phyloP scores from a whole-genome alignment of 1,140 invertebrate species.

The Potamilus streckersoni region DNA sequence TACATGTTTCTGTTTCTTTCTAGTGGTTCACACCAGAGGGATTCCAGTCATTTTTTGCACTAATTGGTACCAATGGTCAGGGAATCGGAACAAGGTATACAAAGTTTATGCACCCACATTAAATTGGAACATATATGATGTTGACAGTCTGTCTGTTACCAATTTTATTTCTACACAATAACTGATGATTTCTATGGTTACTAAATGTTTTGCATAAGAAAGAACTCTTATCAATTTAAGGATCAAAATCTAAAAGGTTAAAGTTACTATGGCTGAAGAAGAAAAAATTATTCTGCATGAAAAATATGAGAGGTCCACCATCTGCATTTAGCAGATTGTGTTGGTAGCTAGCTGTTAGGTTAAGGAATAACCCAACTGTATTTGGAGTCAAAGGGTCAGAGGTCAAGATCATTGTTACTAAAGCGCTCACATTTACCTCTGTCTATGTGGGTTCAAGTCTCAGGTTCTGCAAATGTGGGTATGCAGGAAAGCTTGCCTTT shows the following conservation, averaged over 20 bases:
- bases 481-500: too few relatives aligned
- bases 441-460: too few relatives aligned
- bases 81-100: constrained; percentile 85
- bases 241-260: too few relatives aligned
- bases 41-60: constrained; percentile 86
- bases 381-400: background rate
- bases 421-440: too few relatives aligned
- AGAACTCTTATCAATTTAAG: too few relatives aligned
- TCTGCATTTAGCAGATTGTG: background rate
- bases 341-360: background rate
- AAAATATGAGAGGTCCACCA: too few relatives aligned
- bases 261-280: background rate
- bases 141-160: too few relatives aligned
- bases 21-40: constrained; percentile 90
- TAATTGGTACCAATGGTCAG: constrained; percentile 94
- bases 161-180: too few relatives aligned
- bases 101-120: background rate
- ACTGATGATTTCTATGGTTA: background rate
- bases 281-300: background rate
- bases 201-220: too few relatives aligned
- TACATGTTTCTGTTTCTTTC: constrained; percentile 26
- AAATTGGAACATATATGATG: too few relatives aligned
- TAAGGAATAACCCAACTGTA: background rate
- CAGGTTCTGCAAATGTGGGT: too few relatives aligned
- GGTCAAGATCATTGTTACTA: too few relatives aligned